Percentiles rank a stretch among this genome's conserved stretches.
phyloP scores from a whole-genome alignment of 2,113 vertebrate species.

The Cheirogaleus medius region DNA sequence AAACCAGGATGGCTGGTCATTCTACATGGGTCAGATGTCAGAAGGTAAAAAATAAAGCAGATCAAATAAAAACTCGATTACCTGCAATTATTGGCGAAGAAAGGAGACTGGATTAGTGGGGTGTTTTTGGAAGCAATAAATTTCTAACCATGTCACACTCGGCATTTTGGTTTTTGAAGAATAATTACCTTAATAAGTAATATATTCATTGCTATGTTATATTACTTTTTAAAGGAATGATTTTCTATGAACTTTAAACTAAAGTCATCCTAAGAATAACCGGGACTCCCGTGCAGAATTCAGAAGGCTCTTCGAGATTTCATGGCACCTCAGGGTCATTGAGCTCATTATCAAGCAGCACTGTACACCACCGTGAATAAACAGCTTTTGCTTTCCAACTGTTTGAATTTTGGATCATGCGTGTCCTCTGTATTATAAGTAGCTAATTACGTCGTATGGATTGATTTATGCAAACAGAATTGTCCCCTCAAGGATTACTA shows the following conservation, averaged over 20 bases:
- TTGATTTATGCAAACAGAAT: conserved; percentile 34
- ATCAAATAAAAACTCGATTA: not conserved
- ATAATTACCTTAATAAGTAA: not conserved
- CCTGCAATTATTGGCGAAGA: not conserved
- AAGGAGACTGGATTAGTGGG: not conserved
- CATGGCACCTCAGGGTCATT: not conserved
- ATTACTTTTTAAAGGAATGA: not conserved
- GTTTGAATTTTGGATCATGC: conserved; percentile 35
- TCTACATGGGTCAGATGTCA: not conserved
- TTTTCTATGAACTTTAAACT: not conserved
- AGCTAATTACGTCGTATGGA: not conserved
- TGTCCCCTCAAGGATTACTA: not conserved
- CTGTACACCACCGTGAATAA: not conserved
- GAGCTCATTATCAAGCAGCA: not conserved
- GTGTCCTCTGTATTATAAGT: not conserved
- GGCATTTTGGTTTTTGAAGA: not conserved
- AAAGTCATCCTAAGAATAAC: not conserved
- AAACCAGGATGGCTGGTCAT: not conserved
- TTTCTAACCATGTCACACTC: not conserved
- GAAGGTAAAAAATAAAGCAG: not conserved
- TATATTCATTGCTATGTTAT: not conserved
- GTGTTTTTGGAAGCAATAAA: not conserved
- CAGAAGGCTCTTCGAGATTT: not conserved
- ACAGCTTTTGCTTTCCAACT: not conserved
- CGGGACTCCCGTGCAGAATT: not conserved